phyloP scores from a whole-genome alignment of 2,113 vertebrate genomes.

The Hyla sarda region DNA sequence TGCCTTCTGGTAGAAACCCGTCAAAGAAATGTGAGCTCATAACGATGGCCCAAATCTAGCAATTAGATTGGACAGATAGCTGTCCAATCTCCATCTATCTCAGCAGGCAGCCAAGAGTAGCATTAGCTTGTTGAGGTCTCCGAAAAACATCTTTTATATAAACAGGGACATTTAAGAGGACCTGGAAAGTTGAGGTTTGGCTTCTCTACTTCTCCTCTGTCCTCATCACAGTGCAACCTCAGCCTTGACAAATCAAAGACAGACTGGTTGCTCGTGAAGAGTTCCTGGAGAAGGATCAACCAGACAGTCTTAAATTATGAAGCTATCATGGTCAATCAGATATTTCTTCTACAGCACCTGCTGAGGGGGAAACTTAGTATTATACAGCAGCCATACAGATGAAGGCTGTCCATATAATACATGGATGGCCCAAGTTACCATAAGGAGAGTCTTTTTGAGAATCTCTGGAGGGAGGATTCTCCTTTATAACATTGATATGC shows the following conservation, averaged over 20 bases:
- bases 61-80: neutral
- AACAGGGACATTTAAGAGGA: no score
- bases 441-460: no score
- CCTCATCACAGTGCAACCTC: neutral
- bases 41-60: neutral
- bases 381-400: neutral
- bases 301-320: no score
- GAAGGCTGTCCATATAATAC: neutral
- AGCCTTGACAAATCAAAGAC: neutral
- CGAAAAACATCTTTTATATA: no score
- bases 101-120: neutral
- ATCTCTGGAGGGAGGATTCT: no score
- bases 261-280: neutral
- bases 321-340: neutral
- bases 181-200: no score
- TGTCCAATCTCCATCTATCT: neutral
- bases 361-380: neutral
- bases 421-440: no score
- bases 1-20: neutral
- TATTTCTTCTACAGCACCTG: neutral
- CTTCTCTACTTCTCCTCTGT: neutral
- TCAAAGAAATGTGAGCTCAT: neutral
- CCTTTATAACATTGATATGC: no score
- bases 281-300: neutral
- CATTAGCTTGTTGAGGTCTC: neutral